Conservation (phyloP, 1,140 invertebrate species). For the Neodiprion virginianus region DNA sequence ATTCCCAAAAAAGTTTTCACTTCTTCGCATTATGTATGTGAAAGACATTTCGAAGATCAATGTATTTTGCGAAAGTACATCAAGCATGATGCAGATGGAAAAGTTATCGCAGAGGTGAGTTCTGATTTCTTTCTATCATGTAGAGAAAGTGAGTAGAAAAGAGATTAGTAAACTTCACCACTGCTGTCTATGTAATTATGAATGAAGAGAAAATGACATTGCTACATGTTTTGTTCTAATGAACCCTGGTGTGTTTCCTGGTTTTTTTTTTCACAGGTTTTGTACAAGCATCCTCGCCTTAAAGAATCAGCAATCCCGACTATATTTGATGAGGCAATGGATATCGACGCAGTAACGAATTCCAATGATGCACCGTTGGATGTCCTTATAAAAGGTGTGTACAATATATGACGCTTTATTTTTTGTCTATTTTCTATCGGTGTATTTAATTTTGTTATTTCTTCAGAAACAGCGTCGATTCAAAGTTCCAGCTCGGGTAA, state of each 20-base stretch:
- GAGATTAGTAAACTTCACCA: too few relatives aligned
- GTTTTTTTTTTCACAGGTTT: not conserved
- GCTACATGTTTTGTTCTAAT: not conserved
- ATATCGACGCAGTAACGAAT: too few relatives aligned
- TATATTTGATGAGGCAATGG: conserved; percentile 13
- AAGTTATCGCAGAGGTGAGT: conserved; percentile 18
- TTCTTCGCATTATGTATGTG: conserved; percentile 13
- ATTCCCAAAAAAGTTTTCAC: not conserved
- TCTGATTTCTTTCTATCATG: not conserved
- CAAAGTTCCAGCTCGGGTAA: too few relatives aligned
- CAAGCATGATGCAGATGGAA: conserved; percentile 4
- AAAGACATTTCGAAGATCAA: conserved; percentile 15
- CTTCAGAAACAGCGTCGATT: too few relatives aligned
- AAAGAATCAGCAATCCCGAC: conserved; percentile 8
- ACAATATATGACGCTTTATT: too few relatives aligned
- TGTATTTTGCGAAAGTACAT: conserved; percentile 6
- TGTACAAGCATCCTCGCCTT: conserved; percentile 13
- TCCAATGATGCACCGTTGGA: too few relatives aligned
- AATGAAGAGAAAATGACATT: too few relatives aligned
- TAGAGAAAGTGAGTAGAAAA: too few relatives aligned
- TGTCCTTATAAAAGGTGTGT: too few relatives aligned
- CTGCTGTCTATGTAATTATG: too few relatives aligned
- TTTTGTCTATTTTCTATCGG: too few relatives aligned
- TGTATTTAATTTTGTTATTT: too few relatives aligned
- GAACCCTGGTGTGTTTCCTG: not conserved